phyloP scores from a whole-genome alignment of 2,888 invertebrate genomes.

The Venusia cambrica region DNA sequence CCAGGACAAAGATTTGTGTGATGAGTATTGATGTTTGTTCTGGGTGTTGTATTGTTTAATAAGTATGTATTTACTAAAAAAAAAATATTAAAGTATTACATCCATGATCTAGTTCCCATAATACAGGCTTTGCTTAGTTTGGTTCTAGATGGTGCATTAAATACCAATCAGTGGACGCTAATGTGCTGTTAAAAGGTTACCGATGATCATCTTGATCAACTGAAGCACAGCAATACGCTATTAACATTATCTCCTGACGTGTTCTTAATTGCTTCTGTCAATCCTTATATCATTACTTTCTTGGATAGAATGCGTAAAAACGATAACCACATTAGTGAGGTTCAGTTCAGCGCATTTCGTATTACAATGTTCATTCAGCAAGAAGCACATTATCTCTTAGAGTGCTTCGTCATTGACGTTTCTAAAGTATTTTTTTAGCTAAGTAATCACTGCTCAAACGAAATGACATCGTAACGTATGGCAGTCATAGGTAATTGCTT shows the following conservation, averaged over 20 bases:
- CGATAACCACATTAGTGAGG: conserved; percentile 16
- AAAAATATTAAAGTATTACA: no score
- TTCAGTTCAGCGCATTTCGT: conserved; percentile 11
- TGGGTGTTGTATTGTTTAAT: no score
- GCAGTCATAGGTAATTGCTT: no score
- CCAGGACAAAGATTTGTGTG: no score
- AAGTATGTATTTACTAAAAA: no score
- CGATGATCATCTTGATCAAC: conserved; percentile 18
- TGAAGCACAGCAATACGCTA: conserved; percentile 21
- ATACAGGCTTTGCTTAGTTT: no score
- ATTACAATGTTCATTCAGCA: conserved; percentile 13
- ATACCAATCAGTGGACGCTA: no score
- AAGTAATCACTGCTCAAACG: no score
- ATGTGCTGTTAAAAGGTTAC: conserved; percentile 18
- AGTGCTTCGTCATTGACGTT: conserved; percentile 4
- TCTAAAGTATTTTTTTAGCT: conserved; percentile 3
- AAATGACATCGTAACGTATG: no score
- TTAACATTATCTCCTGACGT: conserved; percentile 27
- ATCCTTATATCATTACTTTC: conserved; percentile 21
- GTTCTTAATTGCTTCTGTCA: conserved; percentile 24
- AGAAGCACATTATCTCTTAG: conserved; percentile 10
- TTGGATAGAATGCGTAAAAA: conserved; percentile 22
- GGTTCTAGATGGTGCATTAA: no score
- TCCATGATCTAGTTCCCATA: no score
- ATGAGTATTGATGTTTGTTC: no score